Conservation (phyloP, 1,140 invertebrate genomes). For the Zaprionus kolodkinae region DNA sequence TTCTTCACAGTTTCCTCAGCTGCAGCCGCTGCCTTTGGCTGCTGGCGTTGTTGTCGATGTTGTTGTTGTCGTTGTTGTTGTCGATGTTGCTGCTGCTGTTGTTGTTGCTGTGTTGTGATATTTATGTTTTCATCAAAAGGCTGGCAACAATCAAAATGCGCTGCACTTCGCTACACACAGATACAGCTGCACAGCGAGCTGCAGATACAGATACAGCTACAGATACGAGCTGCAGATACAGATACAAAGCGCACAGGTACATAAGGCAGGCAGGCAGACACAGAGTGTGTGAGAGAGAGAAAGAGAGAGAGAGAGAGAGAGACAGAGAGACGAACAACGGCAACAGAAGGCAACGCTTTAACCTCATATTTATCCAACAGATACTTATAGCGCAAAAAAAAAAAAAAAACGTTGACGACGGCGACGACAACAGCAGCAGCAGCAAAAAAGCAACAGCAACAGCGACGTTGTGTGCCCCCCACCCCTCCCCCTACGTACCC, state of each 20-base stretch:
- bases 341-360: conserved; percentile 79
- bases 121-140: conserved; percentile 82
- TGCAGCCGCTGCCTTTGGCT: conserved; percentile 46
- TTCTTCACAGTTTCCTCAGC: conserved; percentile 51
- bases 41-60: conserved; percentile 26
- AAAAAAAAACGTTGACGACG: conserved; percentile 44
- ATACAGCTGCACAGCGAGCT: conserved; percentile 37
- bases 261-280: conserved; percentile 18
- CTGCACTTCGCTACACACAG: conserved; percentile 65
- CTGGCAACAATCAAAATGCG: conserved; percentile 80
- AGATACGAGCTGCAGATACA: conserved; percentile 31
- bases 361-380: conserved; percentile 84
- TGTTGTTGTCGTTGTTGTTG: conserved; percentile 13
- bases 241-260: conserved; percentile 49
- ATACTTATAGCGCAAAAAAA: conserved; percentile 78
- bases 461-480: conserved; percentile 28
- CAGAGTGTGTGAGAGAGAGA: conserved; percentile 48
- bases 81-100: background rate
- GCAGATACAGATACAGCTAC: conserved; percentile 39
- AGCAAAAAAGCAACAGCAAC: conserved; percentile 34
- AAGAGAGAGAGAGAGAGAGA: conserved; percentile 26
- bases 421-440: conserved; percentile 27
- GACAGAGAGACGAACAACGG: conserved; percentile 18
- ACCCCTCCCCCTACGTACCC: background rate
- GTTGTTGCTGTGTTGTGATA: conserved; percentile 59